Evolutionary conservation across 23 tunicate species (phyloP).

Genomic region (Halocynthia aurantium): DNA sequence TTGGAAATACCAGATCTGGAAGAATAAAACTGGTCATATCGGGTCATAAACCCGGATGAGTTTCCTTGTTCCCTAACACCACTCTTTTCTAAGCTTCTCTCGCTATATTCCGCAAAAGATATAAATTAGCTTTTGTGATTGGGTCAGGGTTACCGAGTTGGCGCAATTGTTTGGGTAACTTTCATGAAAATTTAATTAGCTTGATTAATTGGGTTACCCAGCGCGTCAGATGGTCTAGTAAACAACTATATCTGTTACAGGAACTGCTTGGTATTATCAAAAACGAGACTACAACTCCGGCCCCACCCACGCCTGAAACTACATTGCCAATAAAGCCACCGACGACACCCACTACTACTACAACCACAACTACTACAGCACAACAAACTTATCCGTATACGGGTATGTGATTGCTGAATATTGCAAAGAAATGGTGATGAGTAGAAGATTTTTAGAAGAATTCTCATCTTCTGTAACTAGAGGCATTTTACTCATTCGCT

Average conservation of each 20-base stretch:
- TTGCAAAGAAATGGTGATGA: not conserved
- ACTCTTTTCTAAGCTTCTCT: too few species aligned
- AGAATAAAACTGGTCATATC: too few species aligned
- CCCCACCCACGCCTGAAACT: slow-evolving; percentile 28
- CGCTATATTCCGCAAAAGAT: too few species aligned
- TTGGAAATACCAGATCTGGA: too few species aligned
- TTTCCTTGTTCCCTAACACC: too few species aligned
- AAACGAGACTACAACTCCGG: slow-evolving; percentile 29
- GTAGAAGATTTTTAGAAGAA: not conserved
- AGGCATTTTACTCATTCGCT: not conserved
- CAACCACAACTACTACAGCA: slow-evolving; percentile 15
- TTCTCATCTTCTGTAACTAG: not conserved
- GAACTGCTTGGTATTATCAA: slow-evolving; percentile 4
- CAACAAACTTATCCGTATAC: slow-evolving; percentile 1
- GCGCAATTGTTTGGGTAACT: too few species aligned
- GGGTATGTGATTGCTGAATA: not conserved
- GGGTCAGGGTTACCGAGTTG: too few species aligned
- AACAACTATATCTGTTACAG: not conserved
- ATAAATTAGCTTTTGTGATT: too few species aligned
- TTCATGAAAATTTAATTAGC: too few species aligned
- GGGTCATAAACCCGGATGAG: too few species aligned
- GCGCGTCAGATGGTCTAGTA: too few species aligned
- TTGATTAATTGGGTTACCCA: too few species aligned
- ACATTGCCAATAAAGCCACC: slow-evolving; percentile 37
- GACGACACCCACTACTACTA: slow-evolving; percentile 12